Evolutionary conservation across 2,888 invertebrate genomes (phyloP).

Genomic region (Pterostichus madidus): DNA sequence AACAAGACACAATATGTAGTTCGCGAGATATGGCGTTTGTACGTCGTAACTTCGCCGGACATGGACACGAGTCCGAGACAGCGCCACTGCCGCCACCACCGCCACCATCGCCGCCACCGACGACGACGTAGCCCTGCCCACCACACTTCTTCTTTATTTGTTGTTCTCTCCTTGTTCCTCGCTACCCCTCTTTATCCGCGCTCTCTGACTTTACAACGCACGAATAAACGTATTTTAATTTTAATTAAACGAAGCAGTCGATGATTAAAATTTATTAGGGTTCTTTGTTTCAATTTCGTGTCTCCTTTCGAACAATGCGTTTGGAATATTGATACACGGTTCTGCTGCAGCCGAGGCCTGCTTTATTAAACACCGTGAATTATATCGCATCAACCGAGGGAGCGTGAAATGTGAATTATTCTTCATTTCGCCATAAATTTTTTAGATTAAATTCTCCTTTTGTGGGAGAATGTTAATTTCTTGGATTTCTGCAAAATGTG

Average conservation of each 20-base stretch:
- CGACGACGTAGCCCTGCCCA: conserved; percentile 43
- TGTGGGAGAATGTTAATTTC: no score
- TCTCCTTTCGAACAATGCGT: conserved; percentile 64
- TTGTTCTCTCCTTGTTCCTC: conserved; percentile 39
- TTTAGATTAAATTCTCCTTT: conserved; percentile 29
- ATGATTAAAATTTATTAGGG: conserved; percentile 73
- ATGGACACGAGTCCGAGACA: conserved; percentile 16
- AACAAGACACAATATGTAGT: conserved; percentile 72
- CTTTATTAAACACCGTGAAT: conserved; percentile 54
- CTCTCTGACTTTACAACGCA: conserved; percentile 54
- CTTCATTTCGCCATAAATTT: conserved; percentile 45
- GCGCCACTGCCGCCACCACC: background rate
- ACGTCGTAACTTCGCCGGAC: conserved; percentile 71
- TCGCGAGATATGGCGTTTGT: conserved; percentile 72
- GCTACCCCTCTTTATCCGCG: conserved; percentile 10
- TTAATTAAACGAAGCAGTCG: conserved; percentile 75
- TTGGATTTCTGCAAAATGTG: no score
- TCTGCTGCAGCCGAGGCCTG: conserved; percentile 4
- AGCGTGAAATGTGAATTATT: conserved; percentile 32
- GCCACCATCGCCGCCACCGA: background rate
- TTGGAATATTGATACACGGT: conserved; percentile 64
- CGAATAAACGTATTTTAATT: conserved; percentile 73
- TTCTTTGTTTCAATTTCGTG: conserved; percentile 67
- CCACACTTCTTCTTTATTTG: conserved; percentile 62
- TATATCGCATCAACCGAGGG: conserved; percentile 21